Percentiles rank a stretch among this genome's conserved stretches.
These are phyloP conservation scores for Euwallacea fornicatus DNA, from an alignment of 1,140 invertebrate species.

Conservation along the genomic window DNA sequence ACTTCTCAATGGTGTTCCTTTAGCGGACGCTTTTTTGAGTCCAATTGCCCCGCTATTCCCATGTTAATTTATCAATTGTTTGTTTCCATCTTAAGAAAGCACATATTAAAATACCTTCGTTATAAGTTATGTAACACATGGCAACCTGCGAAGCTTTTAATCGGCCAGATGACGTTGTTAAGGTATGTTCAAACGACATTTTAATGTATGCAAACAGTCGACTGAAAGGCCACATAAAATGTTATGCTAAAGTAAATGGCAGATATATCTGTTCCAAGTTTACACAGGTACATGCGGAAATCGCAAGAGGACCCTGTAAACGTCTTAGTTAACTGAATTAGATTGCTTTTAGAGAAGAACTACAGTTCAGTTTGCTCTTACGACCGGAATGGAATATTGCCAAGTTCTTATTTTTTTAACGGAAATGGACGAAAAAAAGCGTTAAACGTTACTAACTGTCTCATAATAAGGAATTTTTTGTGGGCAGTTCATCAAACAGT, in stretches of 20 bases:
- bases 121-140: slow-evolving; percentile 32
- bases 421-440: no score
- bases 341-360: background rate
- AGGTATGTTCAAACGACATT: slow-evolving; percentile 19
- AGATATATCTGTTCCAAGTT: slow-evolving; percentile 18
- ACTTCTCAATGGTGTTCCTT: slow-evolving; percentile 14
- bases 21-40: slow-evolving; percentile 7
- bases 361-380: no score
- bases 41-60: slow-evolving; percentile 5
- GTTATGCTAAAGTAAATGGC: slow-evolving; percentile 22
- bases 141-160: slow-evolving; percentile 25
- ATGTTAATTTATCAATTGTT: slow-evolving; percentile 19
- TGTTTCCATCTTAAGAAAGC: slow-evolving; percentile 12
- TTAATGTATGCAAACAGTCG: slow-evolving; percentile 33
- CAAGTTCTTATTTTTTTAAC: no score
- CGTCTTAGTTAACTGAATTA: slow-evolving; percentile 19
- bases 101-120: slow-evolving; percentile 3
- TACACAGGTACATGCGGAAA: slow-evolving; percentile 8
- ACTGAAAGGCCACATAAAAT: slow-evolving; percentile 21
- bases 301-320: slow-evolving; percentile 1
- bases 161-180: slow-evolving; percentile 28
- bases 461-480: no score
- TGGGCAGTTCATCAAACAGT: no score
- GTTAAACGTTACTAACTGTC: no score
- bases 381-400: no score